Conservation (phyloP, 2,888 invertebrate genomes). For the Drosophila nr. fundita region DNA sequence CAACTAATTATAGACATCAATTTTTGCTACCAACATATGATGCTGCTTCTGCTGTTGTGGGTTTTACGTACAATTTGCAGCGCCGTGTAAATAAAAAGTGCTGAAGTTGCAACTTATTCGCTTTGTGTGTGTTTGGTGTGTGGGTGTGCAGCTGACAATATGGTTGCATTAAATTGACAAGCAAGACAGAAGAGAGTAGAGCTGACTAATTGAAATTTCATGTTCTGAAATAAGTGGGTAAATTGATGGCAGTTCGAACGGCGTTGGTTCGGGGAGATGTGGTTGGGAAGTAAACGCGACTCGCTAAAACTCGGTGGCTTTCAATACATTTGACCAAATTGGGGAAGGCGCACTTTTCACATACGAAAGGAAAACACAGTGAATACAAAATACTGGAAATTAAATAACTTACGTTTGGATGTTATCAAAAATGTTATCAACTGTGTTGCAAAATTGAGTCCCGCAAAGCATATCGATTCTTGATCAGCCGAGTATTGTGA, state of each 20-base stretch:
- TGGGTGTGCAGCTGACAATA: conserved; percentile 47
- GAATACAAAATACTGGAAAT: neutral
- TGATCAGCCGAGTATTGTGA: neutral
- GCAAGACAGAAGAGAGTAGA: conserved; percentile 74
- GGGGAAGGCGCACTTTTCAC: neutral
- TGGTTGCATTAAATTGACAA: conserved; percentile 78
- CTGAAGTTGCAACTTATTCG: conserved; percentile 36
- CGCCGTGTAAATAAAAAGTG: conserved; percentile 55
- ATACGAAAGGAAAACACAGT: too few relatives aligned
- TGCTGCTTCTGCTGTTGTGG: conserved; percentile 11
- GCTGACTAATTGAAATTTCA: conserved; percentile 82
- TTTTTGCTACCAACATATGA: neutral
- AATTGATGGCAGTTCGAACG: conserved; percentile 23
- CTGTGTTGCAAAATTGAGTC: neutral
- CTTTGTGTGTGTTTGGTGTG: conserved; percentile 7
- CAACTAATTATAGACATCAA: neutral
- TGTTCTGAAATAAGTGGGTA: conserved; percentile 76
- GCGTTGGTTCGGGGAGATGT: neutral
- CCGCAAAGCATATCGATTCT: neutral
- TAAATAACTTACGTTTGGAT: neutral
- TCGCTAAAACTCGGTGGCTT: conserved; percentile 38
- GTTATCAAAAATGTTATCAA: too few relatives aligned
- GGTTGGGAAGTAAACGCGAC: conserved; percentile 6
- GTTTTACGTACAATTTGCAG: conserved; percentile 47
- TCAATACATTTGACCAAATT: neutral